Percentiles rank a stretch among this genome's conserved stretches.
Evolutionary conservation across 1,140 invertebrate genomes (phyloP).

Genomic region (Drosophila melanica): DNA sequence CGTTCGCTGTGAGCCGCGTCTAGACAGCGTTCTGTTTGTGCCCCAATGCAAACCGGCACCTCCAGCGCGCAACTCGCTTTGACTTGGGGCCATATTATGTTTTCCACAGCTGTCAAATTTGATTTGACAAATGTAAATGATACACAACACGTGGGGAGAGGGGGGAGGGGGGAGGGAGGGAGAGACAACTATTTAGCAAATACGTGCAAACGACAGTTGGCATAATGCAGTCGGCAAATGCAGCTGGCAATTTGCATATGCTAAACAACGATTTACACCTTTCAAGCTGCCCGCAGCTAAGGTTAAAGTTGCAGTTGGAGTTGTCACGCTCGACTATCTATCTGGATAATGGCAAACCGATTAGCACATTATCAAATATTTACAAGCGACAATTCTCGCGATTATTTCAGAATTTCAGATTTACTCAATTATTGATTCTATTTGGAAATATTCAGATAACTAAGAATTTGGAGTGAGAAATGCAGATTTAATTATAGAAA

Average conservation of each 20-base stretch:
- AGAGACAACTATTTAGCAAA: neutral
- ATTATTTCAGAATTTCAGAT: too few species aligned
- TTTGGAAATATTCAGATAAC: too few species aligned
- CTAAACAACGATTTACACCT: slow-evolving; percentile 37
- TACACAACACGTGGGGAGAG: slow-evolving; percentile 37
- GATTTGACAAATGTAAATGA: slow-evolving; percentile 82
- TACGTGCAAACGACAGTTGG: slow-evolving; percentile 33
- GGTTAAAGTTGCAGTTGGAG: too few species aligned
- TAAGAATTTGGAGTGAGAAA: too few species aligned
- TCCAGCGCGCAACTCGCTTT: neutral
- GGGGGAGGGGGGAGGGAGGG: neutral
- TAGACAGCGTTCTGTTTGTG: slow-evolving; percentile 16
- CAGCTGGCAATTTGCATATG: slow-evolving; percentile 33
- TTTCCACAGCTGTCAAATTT: slow-evolving; percentile 81
- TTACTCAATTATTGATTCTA: neutral
- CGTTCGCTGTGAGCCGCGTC: slow-evolving; percentile 2
- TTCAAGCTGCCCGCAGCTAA: neutral
- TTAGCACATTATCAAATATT: slow-evolving; percentile 36
- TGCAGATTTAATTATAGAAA: too few species aligned
- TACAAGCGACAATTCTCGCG: slow-evolving; percentile 12
- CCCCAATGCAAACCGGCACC: slow-evolving; percentile 2
- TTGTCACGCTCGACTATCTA: slow-evolving; percentile 3
- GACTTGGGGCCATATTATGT: slow-evolving; percentile 60
- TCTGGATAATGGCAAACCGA: slow-evolving; percentile 29
- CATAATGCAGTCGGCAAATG: slow-evolving; percentile 28